Evolutionary conservation across 2,113 vertebrate species (phyloP).

Genomic region (Corynorhinus townsendii): DNA sequence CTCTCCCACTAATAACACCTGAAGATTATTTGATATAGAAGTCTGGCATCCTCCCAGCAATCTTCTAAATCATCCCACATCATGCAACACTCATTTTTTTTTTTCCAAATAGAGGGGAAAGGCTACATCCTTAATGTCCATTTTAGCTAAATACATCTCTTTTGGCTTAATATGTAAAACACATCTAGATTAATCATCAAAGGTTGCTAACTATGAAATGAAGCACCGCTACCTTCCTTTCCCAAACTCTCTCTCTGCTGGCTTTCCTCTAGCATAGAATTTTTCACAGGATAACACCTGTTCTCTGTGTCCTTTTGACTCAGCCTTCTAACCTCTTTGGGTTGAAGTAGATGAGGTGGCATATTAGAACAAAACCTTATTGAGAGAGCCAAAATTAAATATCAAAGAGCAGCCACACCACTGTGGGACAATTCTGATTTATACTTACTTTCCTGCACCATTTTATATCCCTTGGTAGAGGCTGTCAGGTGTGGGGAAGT

Average conservation of each 20-base stretch:
- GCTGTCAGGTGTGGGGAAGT: neutral
- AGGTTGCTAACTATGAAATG: neutral
- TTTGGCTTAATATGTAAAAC: neutral
- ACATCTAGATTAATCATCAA: slow-evolving; percentile 20
- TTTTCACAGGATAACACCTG: neutral
- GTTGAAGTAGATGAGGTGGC: neutral
- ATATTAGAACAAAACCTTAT: neutral
- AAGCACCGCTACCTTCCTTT: neutral
- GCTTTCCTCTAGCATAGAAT: neutral
- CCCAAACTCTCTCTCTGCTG: neutral
- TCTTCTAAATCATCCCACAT: slow-evolving; percentile 2
- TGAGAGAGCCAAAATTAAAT: slow-evolving; percentile 12
- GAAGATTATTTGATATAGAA: neutral
- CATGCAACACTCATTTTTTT: slow-evolving; percentile 32
- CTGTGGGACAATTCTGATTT: neutral
- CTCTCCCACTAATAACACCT: neutral
- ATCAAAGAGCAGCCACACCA: neutral
- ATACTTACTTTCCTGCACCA: neutral
- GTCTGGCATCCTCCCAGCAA: neutral
- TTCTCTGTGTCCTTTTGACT: neutral
- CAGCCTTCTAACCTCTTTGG: neutral
- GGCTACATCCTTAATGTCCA: slow-evolving; percentile 22
- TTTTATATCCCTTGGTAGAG: neutral
- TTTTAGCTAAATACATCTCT: slow-evolving; percentile 43
- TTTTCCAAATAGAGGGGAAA: slow-evolving; percentile 39